Evolutionary conservation across 2,113 vertebrate species (phyloP).

Genomic region (Morone chrysops): DNA sequence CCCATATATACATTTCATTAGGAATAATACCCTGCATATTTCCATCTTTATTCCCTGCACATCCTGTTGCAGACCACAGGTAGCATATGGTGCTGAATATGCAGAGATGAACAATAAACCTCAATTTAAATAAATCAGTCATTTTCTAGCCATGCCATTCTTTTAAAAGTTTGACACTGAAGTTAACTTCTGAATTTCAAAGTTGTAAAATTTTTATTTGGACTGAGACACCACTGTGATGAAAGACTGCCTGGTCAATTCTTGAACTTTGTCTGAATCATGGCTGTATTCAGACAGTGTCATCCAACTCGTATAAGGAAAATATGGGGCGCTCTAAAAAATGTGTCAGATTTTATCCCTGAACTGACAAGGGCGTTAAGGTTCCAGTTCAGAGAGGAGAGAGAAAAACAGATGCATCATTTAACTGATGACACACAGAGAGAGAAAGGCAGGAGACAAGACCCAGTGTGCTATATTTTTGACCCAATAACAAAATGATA

Average conservation of each 20-base stretch:
- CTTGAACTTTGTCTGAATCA: background rate
- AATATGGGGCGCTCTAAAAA: slow-evolving; percentile 13
- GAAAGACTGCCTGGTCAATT: slow-evolving; percentile 4
- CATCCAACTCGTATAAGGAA: background rate
- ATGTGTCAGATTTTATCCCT: slow-evolving; percentile 7
- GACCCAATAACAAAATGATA: slow-evolving; percentile 36
- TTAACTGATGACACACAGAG: slow-evolving; percentile 30
- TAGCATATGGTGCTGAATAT: slow-evolving; percentile 62
- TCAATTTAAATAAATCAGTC: slow-evolving; percentile 7
- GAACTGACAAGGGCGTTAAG: slow-evolving; percentile 16
- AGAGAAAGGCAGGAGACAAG: slow-evolving; percentile 19
- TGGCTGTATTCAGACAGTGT: slow-evolving; percentile 8
- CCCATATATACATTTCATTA: slow-evolving; percentile 38
- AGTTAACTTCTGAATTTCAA: slow-evolving; percentile 2
- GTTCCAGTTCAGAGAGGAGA: background rate
- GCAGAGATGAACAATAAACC: slow-evolving; percentile 34
- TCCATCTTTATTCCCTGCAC: slow-evolving; percentile 50
- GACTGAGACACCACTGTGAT: background rate
- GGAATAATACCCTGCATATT: slow-evolving; percentile 24
- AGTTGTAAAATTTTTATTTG: background rate
- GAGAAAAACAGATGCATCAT: slow-evolving; percentile 22
- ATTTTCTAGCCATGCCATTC: slow-evolving; percentile 1
- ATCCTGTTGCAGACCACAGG: slow-evolving; percentile 46
- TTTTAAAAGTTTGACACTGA: slow-evolving; percentile 13
- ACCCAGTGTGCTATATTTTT: slow-evolving; percentile 39